Conservation (phyloP, 1,140 invertebrate species). For the Harlomillsia oculata region DNA sequence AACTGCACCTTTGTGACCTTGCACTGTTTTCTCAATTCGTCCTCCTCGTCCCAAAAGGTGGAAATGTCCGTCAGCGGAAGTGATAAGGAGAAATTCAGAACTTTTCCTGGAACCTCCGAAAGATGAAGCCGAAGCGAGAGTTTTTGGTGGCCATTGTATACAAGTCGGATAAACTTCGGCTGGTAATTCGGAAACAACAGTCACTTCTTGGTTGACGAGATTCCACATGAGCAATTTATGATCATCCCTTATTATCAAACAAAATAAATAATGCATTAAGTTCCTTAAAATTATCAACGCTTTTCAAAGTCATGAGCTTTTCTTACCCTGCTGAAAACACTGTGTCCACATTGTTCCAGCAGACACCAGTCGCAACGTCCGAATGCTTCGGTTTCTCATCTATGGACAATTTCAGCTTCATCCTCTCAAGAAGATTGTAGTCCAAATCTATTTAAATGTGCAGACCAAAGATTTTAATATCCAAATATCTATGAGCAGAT, state of each 20-base stretch:
- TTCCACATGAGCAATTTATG: slow-evolving; percentile 83
- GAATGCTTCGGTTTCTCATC: slow-evolving; percentile 60
- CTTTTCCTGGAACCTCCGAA: slow-evolving; percentile 49
- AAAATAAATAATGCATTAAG: slow-evolving; percentile 1
- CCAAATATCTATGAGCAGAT: too few species aligned
- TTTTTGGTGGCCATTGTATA: slow-evolving; percentile 70
- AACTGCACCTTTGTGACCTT: slow-evolving; percentile 85
- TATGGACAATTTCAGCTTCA: slow-evolving; percentile 71
- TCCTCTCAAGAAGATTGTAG: too few species aligned
- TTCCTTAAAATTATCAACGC: slow-evolving; percentile 2
- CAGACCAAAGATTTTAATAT: too few species aligned
- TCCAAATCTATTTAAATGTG: too few species aligned
- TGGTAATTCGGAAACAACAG: slow-evolving; percentile 63
- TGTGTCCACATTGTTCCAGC: slow-evolving; percentile 86
- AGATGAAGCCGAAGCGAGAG: slow-evolving; percentile 40
- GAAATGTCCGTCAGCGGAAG: slow-evolving; percentile 84
- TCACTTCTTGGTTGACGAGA: slow-evolving; percentile 63
- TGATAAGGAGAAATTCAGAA: slow-evolving; percentile 74
- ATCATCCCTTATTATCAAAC: slow-evolving; percentile 61
- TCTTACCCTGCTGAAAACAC: slow-evolving; percentile 73
- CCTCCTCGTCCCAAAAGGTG: slow-evolving; percentile 83
- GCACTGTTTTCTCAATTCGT: slow-evolving; percentile 81
- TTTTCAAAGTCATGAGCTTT: neutral
- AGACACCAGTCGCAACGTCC: slow-evolving; percentile 71
- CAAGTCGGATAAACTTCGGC: slow-evolving; percentile 77